A percentile compares a stretch with the other conserved stretches of the same genome.
Conservation (phyloP, 92 coral and sea anemone species). For the Metridium senile region DNA sequence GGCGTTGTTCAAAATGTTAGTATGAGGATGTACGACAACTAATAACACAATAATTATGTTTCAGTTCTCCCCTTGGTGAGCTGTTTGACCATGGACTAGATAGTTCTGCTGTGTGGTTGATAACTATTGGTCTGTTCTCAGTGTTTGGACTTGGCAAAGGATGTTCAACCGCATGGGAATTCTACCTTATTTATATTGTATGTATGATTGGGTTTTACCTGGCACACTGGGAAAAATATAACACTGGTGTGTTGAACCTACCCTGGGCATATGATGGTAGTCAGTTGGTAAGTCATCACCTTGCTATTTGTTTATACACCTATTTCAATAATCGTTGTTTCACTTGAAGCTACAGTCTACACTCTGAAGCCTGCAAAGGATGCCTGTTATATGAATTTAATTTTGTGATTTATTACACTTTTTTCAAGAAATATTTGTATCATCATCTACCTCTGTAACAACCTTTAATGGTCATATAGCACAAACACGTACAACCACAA, state of each 20-base stretch:
- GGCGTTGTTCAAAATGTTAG: too few relatives aligned
- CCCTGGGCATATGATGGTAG: slow-evolving; percentile 97
- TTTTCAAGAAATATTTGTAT: too few relatives aligned
- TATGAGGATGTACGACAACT: background rate
- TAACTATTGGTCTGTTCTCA: slow-evolving; percentile 68
- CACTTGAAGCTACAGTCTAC: background rate
- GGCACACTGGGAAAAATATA: slow-evolving; percentile 99
- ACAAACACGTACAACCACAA: too few relatives aligned
- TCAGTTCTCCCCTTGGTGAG: slow-evolving; percentile 97
- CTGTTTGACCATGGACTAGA: slow-evolving; percentile 98
- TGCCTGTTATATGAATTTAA: too few relatives aligned
- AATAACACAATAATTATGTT: background rate
- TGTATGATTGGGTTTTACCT: slow-evolving; percentile 76
- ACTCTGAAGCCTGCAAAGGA: too few relatives aligned
- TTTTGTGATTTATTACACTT: too few relatives aligned
- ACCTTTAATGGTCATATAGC: too few relatives aligned
- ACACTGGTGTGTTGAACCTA: slow-evolving; percentile 83
- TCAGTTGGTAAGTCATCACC: slow-evolving; percentile 84
- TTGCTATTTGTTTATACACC: background rate
- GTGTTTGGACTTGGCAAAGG: slow-evolving; percentile 82
- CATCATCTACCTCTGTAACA: too few relatives aligned
- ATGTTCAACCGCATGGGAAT: slow-evolving; percentile 70
- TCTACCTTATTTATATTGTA: slow-evolving; percentile 56
- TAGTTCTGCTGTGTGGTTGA: slow-evolving; percentile 91
- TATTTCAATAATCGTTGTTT: background rate